phyloP scores from a whole-genome alignment of 1,140 invertebrate species.

The Muscidifurax raptorellus region DNA sequence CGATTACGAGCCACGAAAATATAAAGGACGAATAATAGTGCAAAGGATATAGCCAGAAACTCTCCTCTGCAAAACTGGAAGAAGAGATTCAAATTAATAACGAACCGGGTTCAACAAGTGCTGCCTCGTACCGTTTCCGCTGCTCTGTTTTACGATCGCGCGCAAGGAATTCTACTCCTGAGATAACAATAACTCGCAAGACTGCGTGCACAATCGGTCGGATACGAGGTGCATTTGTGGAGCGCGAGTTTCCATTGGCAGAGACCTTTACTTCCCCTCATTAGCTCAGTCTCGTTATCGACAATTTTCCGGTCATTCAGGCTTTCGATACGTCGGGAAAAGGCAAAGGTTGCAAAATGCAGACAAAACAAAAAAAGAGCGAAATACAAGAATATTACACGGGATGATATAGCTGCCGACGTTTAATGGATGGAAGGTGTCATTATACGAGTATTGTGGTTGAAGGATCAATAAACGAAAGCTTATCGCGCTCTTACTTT shows the following conservation, averaged over 20 bases:
- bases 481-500: not conserved
- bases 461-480: not conserved
- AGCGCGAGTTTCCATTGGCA: not conserved
- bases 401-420: not conserved
- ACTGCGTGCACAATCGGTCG: not conserved
- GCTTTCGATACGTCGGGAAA: not conserved
- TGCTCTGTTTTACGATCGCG: not conserved
- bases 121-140: not conserved
- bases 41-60: not conserved
- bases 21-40: not conserved
- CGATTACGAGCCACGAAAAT: not conserved
- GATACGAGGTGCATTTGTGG: not conserved
- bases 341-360: not conserved
- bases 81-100: not conserved
- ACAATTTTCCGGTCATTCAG: not conserved
- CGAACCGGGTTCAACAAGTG: not conserved
- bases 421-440: not conserved
- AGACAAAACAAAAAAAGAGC: not conserved
- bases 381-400: no score
- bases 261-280: not conserved
- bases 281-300: not conserved
- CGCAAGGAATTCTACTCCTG: not conserved
- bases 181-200: not conserved
- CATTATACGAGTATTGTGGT: not conserved
- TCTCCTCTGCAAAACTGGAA: not conserved